A percentile compares a stretch with the other conserved stretches of the same genome.
These are phyloP conservation scores for Drosophila truncata DNA, from an alignment of 1,140 invertebrate genomes.

Conservation along the genomic window DNA sequence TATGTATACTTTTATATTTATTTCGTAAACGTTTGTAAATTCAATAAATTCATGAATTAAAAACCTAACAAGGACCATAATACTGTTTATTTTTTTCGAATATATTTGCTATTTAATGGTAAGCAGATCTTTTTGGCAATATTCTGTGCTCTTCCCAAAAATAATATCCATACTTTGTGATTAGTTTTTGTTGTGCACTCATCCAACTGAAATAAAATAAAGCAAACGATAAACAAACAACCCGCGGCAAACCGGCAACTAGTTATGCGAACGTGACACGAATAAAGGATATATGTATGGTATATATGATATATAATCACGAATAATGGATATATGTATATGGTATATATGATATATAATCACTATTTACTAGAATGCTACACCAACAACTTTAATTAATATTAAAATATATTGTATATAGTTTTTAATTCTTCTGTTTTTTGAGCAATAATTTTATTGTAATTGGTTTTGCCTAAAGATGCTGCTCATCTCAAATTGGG, in stretches of 20 bases:
- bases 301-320: no score
- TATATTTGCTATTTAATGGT: conserved; percentile 12
- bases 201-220: conserved; percentile 18
- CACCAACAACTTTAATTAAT: not conserved
- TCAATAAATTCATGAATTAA: not conserved
- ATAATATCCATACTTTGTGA: conserved; percentile 25
- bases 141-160: conserved; percentile 9
- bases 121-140: conserved; percentile 4
- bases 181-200: conserved; percentile 23
- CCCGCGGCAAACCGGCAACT: not conserved
- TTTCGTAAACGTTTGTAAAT: not conserved
- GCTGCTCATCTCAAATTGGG: conserved; percentile 3
- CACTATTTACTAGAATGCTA: not conserved
- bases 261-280: conserved; percentile 21
- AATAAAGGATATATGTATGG: no score
- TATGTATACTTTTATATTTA: not conserved
- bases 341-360: no score
- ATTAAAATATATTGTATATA: no score
- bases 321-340: no score
- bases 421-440: not conserved
- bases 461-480: no score
- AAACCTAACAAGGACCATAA: not conserved
- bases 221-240: conserved; percentile 11
- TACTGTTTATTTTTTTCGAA: not conserved
- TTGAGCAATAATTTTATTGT: no score